A percentile compares a stretch with the other conserved stretches of the same genome.
Conservation (phyloP, 2,888 invertebrate species). For the Agrochola circellaris region DNA sequence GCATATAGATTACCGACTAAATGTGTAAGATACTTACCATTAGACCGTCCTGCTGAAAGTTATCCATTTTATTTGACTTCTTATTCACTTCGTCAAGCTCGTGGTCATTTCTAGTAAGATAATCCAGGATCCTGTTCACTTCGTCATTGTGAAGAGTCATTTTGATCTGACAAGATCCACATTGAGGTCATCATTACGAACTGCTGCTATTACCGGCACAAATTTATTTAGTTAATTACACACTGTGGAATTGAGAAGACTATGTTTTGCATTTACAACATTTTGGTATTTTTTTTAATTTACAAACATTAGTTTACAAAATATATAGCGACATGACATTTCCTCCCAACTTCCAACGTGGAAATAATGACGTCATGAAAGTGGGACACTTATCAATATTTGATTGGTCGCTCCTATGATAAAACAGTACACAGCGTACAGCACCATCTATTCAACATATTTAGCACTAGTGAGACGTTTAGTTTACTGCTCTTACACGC, state of each 20-base stretch:
- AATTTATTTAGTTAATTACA: constrained; percentile 51
- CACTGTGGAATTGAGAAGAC: constrained; percentile 48
- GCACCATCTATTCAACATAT: constrained; percentile 75
- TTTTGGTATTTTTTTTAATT: constrained; percentile 65
- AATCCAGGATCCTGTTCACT: constrained; percentile 86
- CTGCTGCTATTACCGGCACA: constrained; percentile 57
- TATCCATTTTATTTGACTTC: constrained; percentile 83
- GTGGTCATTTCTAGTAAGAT: constrained; percentile 82
- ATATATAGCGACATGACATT: constrained; percentile 84
- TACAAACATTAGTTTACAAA: constrained; percentile 78
- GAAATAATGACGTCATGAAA: constrained; percentile 92
- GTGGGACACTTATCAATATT: constrained; percentile 83
- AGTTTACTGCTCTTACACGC: constrained; percentile 19
- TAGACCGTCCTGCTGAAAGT: constrained; percentile 80
- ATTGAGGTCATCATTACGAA: constrained; percentile 74
- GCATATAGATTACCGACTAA: constrained; percentile 64
- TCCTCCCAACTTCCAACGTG: constrained; percentile 91
- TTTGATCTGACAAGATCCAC: constrained; percentile 71
- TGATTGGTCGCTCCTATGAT: constrained; percentile 83
- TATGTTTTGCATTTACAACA: constrained; percentile 65
- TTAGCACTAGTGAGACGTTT: constrained; percentile 61
- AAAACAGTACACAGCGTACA: constrained; percentile 72
- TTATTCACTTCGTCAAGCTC: constrained; percentile 74
- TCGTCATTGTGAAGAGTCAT: constrained; percentile 85
- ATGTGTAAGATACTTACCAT: constrained; percentile 80